Evolutionary conservation across 2,888 invertebrate species (phyloP).

Genomic region (Poecilobothrus nobilitatus): DNA sequence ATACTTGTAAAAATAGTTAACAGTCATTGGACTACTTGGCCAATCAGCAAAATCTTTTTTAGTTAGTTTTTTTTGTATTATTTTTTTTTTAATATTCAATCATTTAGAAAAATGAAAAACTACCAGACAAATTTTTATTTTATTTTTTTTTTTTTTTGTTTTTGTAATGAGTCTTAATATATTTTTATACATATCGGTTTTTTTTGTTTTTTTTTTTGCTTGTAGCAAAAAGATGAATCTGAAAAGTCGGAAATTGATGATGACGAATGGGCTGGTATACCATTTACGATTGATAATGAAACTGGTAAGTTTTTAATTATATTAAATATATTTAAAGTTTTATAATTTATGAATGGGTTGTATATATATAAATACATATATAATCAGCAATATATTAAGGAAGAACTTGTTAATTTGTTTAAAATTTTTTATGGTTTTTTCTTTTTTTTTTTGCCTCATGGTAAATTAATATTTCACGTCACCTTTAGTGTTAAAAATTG

Average conservation of each 20-base stretch:
- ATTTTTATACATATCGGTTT: slow-evolving; percentile 10
- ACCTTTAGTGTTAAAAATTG: not conserved
- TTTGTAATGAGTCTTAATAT: no score
- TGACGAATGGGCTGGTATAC: slow-evolving; percentile 72
- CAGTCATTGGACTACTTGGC: slow-evolving; percentile 6
- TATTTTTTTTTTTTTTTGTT: no score
- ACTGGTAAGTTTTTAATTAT: slow-evolving; percentile 57
- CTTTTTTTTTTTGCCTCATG: slow-evolving; percentile 21
- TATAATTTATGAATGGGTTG: not conserved
- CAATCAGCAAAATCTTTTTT: not conserved
- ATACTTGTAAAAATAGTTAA: not conserved
- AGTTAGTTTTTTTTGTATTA: not conserved
- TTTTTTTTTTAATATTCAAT: no score
- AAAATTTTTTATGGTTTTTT: slow-evolving; percentile 23
- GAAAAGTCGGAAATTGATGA: slow-evolving; percentile 45
- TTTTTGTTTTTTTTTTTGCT: slow-evolving; percentile 14
- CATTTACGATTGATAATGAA: slow-evolving; percentile 77
- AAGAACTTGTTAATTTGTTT: slow-evolving; percentile 11
- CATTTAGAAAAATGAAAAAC: not conserved
- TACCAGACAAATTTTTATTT: not conserved
- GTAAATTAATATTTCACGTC: not conserved
- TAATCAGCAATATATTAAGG: slow-evolving; percentile 10
- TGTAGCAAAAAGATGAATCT: slow-evolving; percentile 28
- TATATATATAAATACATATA: slow-evolving; percentile 25
- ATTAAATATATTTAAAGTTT: not conserved